Evolutionary conservation across 2,113 vertebrate species (phyloP).

Genomic region (Ictalurus furcatus): DNA sequence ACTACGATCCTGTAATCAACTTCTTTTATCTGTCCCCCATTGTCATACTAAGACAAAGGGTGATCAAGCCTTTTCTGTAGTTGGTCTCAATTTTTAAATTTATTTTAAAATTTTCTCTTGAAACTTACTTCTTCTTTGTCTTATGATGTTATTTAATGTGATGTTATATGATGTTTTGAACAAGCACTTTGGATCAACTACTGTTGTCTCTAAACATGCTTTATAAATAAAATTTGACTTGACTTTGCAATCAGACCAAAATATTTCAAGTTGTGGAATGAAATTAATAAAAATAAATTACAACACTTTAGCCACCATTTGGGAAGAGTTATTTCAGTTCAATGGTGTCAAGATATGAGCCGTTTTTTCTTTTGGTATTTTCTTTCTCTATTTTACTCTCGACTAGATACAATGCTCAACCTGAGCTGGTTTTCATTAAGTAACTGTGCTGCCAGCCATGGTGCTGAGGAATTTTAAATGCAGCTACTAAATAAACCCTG

Average conservation of each 20-base stretch:
- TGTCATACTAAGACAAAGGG: too few species aligned
- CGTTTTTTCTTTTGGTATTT: not conserved
- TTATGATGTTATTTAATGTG: too few species aligned
- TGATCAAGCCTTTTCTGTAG: too few species aligned
- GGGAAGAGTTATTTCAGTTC: not conserved
- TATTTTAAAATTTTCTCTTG: too few species aligned
- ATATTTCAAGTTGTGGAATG: not conserved
- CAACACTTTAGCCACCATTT: not conserved
- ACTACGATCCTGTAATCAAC: too few species aligned
- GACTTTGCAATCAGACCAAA: not conserved
- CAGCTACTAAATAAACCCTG: conserved; percentile 50
- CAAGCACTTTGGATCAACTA: too few species aligned
- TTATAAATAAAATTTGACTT: too few species aligned
- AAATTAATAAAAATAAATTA: not conserved
- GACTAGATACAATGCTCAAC: conserved; percentile 22
- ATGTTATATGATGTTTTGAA: too few species aligned
- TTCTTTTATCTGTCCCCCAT: too few species aligned
- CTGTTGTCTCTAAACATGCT: too few species aligned
- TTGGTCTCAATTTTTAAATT: too few species aligned
- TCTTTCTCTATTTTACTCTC: not conserved
- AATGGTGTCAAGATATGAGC: not conserved
- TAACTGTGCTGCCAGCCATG: conserved; percentile 27
- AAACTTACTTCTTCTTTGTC: too few species aligned
- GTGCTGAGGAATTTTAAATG: conserved; percentile 48
- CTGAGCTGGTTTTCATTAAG: conserved; percentile 43